A percentile compares a stretch with the other conserved stretches of the same genome.
Conservation (phyloP, 2,888 invertebrate species). For the Polyommatus iphigenia region DNA sequence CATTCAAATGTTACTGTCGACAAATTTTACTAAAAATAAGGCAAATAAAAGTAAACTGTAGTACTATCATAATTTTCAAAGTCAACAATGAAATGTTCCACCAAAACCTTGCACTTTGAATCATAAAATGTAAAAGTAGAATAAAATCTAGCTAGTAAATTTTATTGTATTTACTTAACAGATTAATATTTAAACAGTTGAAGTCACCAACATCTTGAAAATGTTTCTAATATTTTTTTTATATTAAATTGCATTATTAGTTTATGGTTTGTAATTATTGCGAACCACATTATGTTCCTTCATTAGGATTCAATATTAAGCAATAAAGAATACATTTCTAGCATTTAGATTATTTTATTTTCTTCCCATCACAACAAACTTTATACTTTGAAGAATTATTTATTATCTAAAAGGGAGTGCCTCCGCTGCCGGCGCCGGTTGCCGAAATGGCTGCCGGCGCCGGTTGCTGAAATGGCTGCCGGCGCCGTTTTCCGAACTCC, state of each 20-base stretch:
- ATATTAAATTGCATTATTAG: background rate
- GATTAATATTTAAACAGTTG: background rate
- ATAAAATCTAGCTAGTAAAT: background rate
- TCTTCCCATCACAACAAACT: background rate
- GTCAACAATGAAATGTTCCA: background rate
- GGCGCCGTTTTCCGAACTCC: too few relatives aligned
- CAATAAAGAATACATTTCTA: conserved; percentile 12
- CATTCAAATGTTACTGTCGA: too few relatives aligned
- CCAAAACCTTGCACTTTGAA: background rate
- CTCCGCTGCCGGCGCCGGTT: too few relatives aligned
- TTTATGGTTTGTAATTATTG: background rate
- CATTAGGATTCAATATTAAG: background rate
- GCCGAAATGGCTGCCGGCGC: too few relatives aligned
- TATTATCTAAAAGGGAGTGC: too few relatives aligned
- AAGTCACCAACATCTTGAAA: background rate
- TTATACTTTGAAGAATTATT: background rate
- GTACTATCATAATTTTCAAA: background rate
- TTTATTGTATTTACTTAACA: background rate
- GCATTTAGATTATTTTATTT: conserved; percentile 31
- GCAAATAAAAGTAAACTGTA: background rate
- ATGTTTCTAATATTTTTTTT: background rate
- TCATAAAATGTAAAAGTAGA: background rate
- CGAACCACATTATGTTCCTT: background rate
- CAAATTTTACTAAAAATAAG: background rate
- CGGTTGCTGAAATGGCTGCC: too few relatives aligned